A percentile compares a stretch with the other conserved stretches of the same genome.
Conservation (phyloP, 2,888 invertebrate species). For the Lutraria lutraria region DNA sequence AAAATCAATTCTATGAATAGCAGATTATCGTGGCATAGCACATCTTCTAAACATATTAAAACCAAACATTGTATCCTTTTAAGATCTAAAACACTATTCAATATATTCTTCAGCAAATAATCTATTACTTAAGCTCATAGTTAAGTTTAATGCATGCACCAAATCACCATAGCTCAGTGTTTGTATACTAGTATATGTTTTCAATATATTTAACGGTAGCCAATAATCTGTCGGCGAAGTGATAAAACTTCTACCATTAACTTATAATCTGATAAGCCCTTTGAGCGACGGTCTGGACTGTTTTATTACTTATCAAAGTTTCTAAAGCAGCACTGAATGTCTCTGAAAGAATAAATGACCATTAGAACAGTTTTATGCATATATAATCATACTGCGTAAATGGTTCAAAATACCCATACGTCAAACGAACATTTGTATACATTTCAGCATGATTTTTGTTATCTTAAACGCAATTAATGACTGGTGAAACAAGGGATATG, state of each 20-base stretch:
- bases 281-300: slow-evolving; percentile 5
- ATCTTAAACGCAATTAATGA: neutral
- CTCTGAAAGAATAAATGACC: neutral
- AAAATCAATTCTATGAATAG: neutral
- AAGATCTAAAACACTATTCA: neutral
- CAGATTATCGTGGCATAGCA: neutral
- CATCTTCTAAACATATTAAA: neutral
- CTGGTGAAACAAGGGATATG: neutral
- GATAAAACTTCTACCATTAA: slow-evolving; percentile 7
- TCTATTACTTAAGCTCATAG: neutral
- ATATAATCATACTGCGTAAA: neutral
- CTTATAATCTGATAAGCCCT: neutral
- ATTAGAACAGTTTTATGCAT: neutral
- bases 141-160: neutral
- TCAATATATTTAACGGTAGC: neutral
- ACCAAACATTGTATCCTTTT: neutral
- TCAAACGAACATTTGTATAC: neutral
- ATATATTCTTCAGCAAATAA: neutral
- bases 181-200: slow-evolving; percentile 15
- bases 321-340: neutral
- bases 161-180: neutral
- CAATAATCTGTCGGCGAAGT: neutral
- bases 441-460: neutral
- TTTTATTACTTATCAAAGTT: slow-evolving; percentile 12
- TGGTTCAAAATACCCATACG: neutral